These are phyloP conservation scores for Pelochelys cantorii DNA, from an alignment of 2,797 vertebrate species.

Conservation along the genomic window DNA sequence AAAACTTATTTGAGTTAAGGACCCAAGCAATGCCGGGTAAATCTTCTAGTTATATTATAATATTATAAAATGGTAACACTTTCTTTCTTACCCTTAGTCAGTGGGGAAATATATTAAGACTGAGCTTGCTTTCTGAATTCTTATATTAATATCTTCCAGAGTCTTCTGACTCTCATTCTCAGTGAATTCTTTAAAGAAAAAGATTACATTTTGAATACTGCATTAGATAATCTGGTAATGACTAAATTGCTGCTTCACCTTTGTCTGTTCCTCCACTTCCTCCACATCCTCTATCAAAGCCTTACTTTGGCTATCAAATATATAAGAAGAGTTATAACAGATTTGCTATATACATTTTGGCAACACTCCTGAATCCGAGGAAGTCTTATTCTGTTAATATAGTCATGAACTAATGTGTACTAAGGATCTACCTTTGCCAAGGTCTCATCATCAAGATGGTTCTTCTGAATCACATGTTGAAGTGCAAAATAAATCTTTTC, in stretches of 20 bases:
- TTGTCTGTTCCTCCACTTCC: background rate
- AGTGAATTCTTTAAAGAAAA: background rate
- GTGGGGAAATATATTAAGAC: background rate
- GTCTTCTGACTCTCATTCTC: background rate
- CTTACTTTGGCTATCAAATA: background rate
- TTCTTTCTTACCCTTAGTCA: background rate
- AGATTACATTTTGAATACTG: background rate
- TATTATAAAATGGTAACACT: background rate
- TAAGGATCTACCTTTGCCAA: constrained; percentile 90
- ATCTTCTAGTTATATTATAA: background rate
- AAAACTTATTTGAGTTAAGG: too few species aligned
- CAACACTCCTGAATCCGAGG: background rate
- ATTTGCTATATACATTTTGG: background rate
- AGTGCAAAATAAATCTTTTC: constrained; percentile 99
- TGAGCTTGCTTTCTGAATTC: background rate
- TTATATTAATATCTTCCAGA: background rate
- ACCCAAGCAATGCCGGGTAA: too few species aligned
- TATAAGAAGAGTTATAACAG: background rate
- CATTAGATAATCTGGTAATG: background rate
- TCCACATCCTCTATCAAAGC: background rate
- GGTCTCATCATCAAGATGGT: constrained; percentile 97
- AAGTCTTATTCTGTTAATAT: background rate
- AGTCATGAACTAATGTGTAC: background rate
- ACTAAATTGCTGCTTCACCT: background rate
- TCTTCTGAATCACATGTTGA: constrained; percentile 99